Evolutionary conservation across 2,888 invertebrate species (phyloP).

Genomic region (Anagyrus pseudococci): DNA sequence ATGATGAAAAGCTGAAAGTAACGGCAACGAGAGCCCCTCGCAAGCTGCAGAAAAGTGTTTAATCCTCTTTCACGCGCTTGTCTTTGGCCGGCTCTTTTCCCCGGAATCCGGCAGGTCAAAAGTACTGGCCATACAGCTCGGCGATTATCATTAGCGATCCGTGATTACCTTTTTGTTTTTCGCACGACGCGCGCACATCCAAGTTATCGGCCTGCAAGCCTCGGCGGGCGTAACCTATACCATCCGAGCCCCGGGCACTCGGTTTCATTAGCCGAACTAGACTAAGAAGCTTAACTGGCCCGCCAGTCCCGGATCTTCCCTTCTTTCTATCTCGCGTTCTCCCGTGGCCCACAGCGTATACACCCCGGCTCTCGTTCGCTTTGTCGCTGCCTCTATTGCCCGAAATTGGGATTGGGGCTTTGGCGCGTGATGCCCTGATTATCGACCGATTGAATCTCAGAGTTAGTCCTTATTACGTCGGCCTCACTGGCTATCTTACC

Average conservation of each 20-base stretch:
- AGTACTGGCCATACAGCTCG: neutral
- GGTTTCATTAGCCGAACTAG: constrained; percentile 26
- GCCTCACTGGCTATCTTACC: constrained; percentile 1
- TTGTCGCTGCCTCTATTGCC: neutral
- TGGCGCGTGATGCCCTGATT: constrained; percentile 3
- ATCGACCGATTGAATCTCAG: constrained; percentile 5
- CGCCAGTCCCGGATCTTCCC: neutral
- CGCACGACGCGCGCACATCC: neutral
- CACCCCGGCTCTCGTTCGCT: neutral
- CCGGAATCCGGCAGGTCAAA: too few species aligned
- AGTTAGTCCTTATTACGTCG: neutral
- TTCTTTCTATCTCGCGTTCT: neutral
- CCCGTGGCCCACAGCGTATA: neutral
- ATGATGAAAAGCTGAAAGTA: neutral
- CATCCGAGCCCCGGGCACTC: neutral
- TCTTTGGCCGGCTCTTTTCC: too few species aligned
- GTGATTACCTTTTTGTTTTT: constrained; percentile 12
- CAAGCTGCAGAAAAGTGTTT: neutral
- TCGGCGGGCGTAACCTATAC: neutral
- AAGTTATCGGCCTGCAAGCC: neutral
- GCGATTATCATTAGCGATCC: constrained; percentile 16
- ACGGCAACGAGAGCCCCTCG: too few species aligned
- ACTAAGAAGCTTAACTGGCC: constrained; percentile 21
- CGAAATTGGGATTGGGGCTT: neutral
- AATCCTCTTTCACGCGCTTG: neutral